Evolutionary conservation across 2,888 invertebrate species (phyloP).

Genomic region (Melipona beecheii): DNA sequence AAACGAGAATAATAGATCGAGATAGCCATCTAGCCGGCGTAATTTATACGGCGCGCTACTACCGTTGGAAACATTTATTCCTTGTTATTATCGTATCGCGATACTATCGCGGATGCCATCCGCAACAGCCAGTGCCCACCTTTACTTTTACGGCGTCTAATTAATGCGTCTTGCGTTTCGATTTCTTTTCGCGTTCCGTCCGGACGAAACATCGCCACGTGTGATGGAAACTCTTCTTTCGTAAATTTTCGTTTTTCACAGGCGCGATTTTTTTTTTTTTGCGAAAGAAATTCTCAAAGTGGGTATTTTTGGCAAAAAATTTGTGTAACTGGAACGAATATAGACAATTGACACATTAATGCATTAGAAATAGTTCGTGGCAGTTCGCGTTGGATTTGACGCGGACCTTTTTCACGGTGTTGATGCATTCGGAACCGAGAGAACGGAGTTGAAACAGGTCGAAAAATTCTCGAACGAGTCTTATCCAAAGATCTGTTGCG

Average conservation of each 20-base stretch:
- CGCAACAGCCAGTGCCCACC: constrained; percentile 11
- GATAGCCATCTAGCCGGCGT: constrained; percentile 37
- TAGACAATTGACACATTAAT: too few relatives aligned
- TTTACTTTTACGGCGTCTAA: constrained; percentile 18
- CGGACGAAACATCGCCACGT: too few relatives aligned
- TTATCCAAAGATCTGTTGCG: not conserved
- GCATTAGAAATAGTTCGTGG: not conserved
- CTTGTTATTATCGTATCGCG: constrained; percentile 33
- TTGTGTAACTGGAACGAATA: too few relatives aligned
- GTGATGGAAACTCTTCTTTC: too few relatives aligned
- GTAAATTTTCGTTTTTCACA: too few relatives aligned
- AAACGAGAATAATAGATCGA: constrained; percentile 47
- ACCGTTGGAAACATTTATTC: constrained; percentile 27
- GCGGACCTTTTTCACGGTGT: not conserved
- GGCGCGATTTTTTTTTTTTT: too few relatives aligned
- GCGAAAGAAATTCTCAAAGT: too few relatives aligned
- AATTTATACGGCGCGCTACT: constrained; percentile 25
- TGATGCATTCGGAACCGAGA: not conserved
- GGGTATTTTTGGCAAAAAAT: too few relatives aligned
- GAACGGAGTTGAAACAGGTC: not conserved
- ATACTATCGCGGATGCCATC: constrained; percentile 26
- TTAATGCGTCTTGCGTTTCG: constrained; percentile 16
- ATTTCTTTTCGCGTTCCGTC: not conserved
- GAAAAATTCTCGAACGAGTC: not conserved
- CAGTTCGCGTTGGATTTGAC: not conserved